These are phyloP conservation scores for Baryphthengus martii DNA, from an alignment of 2,113 vertebrate species.

Conservation along the genomic window DNA sequence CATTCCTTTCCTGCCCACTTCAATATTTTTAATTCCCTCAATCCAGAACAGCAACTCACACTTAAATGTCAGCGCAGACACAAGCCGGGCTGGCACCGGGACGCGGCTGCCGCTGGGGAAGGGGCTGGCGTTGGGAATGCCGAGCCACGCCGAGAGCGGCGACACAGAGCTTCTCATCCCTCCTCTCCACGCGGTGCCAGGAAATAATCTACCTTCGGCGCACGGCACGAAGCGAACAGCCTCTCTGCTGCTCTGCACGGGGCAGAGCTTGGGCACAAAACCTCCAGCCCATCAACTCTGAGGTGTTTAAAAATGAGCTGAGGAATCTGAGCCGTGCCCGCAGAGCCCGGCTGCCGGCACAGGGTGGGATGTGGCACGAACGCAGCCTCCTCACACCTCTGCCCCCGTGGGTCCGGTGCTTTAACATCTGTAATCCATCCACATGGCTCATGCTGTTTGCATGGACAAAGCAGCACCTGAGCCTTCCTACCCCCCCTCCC, in stretches of 20 bases:
- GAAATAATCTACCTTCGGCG: not conserved
- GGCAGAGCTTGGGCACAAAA: not conserved
- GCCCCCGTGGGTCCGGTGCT: not conserved
- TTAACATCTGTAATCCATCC: too few species aligned
- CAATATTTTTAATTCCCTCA: not conserved
- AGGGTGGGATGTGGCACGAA: not conserved
- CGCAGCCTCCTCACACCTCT: not conserved
- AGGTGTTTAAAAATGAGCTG: too few species aligned
- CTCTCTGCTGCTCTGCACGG: not conserved
- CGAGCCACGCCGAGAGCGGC: not conserved
- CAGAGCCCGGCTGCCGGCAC: not conserved
- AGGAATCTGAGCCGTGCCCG: not conserved
- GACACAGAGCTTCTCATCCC: not conserved
- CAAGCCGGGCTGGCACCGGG: not conserved
- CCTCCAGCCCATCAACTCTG: too few species aligned
- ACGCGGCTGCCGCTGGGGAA: not conserved
- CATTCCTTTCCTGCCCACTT: not conserved
- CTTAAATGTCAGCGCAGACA: not conserved
- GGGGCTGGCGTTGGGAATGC: not conserved
- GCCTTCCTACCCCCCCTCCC: rapidly evolving
- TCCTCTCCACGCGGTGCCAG: not conserved
- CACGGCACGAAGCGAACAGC: not conserved
- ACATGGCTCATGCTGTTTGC: too few species aligned
- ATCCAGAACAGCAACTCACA: not conserved
- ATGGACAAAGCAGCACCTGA: not conserved